Evolutionary conservation across 2,113 vertebrate species (phyloP).

Genomic region (Clarias batrachus): DNA sequence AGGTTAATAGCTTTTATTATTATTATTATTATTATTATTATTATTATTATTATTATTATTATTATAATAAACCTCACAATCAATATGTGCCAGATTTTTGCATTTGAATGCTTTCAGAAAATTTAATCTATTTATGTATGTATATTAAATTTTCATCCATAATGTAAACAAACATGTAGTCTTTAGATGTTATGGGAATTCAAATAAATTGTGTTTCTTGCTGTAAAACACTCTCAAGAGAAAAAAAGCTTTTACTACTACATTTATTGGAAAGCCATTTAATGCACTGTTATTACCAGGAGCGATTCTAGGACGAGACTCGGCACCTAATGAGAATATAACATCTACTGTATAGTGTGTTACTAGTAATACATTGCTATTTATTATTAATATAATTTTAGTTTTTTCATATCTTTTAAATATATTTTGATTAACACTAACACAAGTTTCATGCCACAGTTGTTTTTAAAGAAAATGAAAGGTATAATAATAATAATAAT

Average conservation of each 20-base stretch:
- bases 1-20: background rate
- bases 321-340: no score
- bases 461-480: no score
- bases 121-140: background rate
- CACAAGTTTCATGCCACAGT: no score
- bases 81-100: background rate
- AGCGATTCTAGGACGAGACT: no score
- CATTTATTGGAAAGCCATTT: background rate
- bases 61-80: background rate
- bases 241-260: background rate
- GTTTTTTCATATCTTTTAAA: no score
- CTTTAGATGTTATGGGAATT: no score
- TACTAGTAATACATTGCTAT: no score
- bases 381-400: no score
- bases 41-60: background rate
- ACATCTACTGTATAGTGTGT: no score
- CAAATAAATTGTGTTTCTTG: background rate
- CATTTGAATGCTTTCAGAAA: background rate
- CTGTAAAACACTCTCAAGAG: background rate
- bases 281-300: background rate
- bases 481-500: no score
- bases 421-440: no score
- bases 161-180: background rate
- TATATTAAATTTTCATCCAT: background rate
- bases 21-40: background rate